Base-by-base conservation (phyloP, 1,140 invertebrate species). In the Calycopis cecrops region DNA sequence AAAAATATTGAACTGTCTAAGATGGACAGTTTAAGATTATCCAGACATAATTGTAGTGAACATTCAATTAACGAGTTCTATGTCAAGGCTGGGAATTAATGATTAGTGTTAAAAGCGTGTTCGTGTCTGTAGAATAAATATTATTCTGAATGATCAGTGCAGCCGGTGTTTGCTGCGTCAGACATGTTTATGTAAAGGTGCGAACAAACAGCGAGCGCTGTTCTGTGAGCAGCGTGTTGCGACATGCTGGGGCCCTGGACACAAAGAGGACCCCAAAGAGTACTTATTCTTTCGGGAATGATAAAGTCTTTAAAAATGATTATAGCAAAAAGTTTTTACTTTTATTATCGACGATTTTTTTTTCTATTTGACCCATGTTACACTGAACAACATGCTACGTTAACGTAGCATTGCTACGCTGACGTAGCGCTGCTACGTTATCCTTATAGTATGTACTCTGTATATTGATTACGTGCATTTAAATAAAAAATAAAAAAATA, bases 131-230 rank as follows among this genome's bases (percentile, higher is more conserved):
- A 71, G 71, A 79, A 77, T 77, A 81, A 86, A 84, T 83, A 86
- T 86, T 86, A 76, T 86, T 84, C 77, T 78, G 76, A 80, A 75
- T 75, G 83, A 86, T 86, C 80, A 84, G 77, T 77, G 73, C 72
- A 70, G 76, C 64, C 67, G 66, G 52, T 78, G 73, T 78, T 75
- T 79, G 76, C 67, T 51, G 54, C 54, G 55, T 62, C 60, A 62
- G 66, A 84, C 80, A 83, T 84, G 79, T 86, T 86, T 84, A 79
- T 78, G 83, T 81, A 86, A 83, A 77, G 78, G 77, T 79, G 37
- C 40, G 38, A 38, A 14, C 40, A 16, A 16, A 44, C 14, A 17
- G 14, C 40, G 40, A 14, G 14, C 9, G n/a, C n/a, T n/a, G n/a
- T n/a, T n/a, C n/a, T n/a, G 35, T n/a, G 9, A 9, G 35, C 35